These are phyloP conservation scores for Vulpes lagopus DNA, from an alignment of 2,113 vertebrate genomes.

Conservation along the genomic window DNA sequence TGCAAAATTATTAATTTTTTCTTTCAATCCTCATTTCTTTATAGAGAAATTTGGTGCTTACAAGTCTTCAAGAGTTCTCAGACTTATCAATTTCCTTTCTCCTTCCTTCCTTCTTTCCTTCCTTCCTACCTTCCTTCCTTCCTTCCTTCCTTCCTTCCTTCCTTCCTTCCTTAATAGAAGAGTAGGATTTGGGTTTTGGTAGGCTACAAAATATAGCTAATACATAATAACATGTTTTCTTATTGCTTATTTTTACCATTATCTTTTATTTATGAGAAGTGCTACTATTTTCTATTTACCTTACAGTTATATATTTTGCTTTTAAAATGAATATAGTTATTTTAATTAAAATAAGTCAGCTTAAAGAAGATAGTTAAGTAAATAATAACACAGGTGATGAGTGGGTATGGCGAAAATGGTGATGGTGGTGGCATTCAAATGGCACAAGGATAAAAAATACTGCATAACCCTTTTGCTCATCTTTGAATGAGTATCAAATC, in stretches of 20 bases:
- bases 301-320: not conserved
- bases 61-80: not conserved
- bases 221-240: not conserved
- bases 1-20: slow-evolving; percentile 5
- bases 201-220: not conserved
- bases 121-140: not conserved
- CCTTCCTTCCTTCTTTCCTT: not conserved
- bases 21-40: not conserved
- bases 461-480: not conserved
- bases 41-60: not conserved
- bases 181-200: not conserved
- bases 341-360: slow-evolving; percentile 26
- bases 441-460: not conserved
- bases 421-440: not conserved
- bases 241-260: slow-evolving; percentile 16
- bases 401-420: not conserved
- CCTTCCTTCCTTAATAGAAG: not conserved
- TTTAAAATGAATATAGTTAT: slow-evolving; percentile 15
- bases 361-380: slow-evolving; percentile 4
- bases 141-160: not conserved
- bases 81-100: not conserved
- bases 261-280: slow-evolving; percentile 49
- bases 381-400: not conserved
- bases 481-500: not conserved
- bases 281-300: not conserved